A percentile compares a stretch with the other conserved stretches of the same genome.
Evolutionary conservation across 2,888 invertebrate genomes (phyloP).

Genomic region (Odontothrips loti): DNA sequence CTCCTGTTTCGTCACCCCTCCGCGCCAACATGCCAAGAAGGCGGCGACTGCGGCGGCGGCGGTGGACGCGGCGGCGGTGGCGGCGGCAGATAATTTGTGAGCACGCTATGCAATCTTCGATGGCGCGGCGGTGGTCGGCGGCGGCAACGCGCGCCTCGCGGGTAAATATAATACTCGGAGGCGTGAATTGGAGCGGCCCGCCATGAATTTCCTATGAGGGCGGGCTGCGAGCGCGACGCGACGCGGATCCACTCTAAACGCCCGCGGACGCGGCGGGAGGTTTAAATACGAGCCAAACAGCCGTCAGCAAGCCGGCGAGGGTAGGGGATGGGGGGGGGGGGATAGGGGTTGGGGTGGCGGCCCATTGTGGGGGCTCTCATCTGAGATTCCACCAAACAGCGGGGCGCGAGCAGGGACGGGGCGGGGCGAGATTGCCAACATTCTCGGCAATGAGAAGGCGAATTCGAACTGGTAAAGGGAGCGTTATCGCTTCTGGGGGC

Average conservation of each 20-base stretch:
- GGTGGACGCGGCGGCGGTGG: too few species aligned
- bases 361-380: too few species aligned
- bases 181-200: neutral
- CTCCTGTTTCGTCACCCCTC: neutral
- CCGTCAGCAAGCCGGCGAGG: neutral
- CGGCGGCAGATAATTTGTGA: neutral
- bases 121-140: neutral
- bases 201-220: constrained; percentile 15
- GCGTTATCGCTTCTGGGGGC: neutral
- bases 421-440: too few species aligned
- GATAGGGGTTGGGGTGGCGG: neutral
- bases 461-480: neutral
- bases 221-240: neutral
- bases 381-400: too few species aligned
- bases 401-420: too few species aligned
- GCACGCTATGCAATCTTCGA: neutral
- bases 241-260: neutral
- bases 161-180: neutral
- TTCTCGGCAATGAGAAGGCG: neutral
- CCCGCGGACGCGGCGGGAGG: neutral
- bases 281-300: neutral
- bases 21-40: neutral
- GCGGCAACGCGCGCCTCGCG: neutral
- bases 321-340: neutral
- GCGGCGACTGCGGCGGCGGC: neutral